A percentile compares a stretch with the other conserved stretches of the same genome.
These are phyloP conservation scores for Lethocerus indicus DNA, from an alignment of 1,140 invertebrate genomes.

Conservation along the genomic window DNA sequence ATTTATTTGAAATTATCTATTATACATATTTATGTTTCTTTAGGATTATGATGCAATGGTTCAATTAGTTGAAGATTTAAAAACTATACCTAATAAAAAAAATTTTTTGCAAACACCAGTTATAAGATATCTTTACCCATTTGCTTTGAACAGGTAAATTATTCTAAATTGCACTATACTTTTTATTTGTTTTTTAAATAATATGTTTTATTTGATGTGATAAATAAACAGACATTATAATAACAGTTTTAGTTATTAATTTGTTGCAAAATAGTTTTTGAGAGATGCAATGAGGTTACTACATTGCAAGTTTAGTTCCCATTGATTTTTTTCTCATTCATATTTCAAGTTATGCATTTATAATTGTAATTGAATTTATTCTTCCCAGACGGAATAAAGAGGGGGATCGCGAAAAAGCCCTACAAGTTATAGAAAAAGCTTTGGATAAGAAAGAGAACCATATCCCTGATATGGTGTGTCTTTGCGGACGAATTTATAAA, in stretches of 20 bases:
- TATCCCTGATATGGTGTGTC: constrained; percentile 92
- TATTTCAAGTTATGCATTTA: neutral
- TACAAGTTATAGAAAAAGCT: constrained; percentile 80
- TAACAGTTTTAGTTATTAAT: neutral
- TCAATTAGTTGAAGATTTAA: constrained; percentile 85
- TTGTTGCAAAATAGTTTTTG: too few species aligned
- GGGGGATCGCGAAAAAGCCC: constrained; percentile 86
- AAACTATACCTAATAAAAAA: constrained; percentile 79
- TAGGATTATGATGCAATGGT: constrained; percentile 97
- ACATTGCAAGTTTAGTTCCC: neutral
- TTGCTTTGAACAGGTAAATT: constrained; percentile 79
- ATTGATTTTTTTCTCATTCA: neutral
- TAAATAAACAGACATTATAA: neutral
- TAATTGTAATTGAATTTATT: constrained; percentile 2
- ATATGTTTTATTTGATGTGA: neutral
- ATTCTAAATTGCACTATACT: neutral
- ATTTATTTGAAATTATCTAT: neutral
- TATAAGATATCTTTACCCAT: constrained; percentile 88
- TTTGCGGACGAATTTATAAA: constrained; percentile 97
- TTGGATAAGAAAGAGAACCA: constrained; percentile 84
- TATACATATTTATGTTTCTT: constrained; percentile 16
- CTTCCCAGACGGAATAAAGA: constrained; percentile 64
- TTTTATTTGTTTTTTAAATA: neutral
- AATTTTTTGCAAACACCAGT: constrained; percentile 74
- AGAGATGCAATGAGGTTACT: too few species aligned